Conservation (phyloP, 2,797 vertebrate genomes). For the Parauchenoglanis ngamensis region DNA sequence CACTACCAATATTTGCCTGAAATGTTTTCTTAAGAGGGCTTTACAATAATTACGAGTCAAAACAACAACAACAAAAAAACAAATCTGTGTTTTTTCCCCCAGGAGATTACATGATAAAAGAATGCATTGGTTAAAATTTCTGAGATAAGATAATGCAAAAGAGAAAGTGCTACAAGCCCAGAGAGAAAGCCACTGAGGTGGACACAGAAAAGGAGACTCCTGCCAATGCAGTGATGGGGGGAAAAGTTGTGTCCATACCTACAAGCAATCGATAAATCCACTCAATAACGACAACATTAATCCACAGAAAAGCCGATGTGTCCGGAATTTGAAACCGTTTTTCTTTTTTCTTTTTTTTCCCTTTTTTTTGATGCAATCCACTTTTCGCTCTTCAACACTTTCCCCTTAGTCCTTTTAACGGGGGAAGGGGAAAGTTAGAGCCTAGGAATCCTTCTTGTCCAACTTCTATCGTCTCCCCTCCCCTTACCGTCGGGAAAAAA, state of each 20-base stretch:
- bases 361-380: conserved; percentile 42
- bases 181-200: background rate
- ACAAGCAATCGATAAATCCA: conserved; percentile 64
- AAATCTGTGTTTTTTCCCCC: background rate
- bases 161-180: background rate
- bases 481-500: conserved; percentile 31
- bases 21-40: background rate
- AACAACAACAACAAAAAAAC: background rate
- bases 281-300: conserved; percentile 65
- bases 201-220: conserved; percentile 9
- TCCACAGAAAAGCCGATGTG: conserved; percentile 59
- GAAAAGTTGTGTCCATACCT: conserved; percentile 66
- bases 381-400: conserved; percentile 47
- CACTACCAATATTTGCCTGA: background rate
- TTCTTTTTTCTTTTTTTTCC: background rate
- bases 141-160: background rate
- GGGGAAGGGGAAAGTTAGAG: conserved; percentile 63
- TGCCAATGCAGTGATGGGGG: conserved; percentile 4
- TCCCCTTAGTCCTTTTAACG: conserved; percentile 58
- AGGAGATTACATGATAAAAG: background rate
- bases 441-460: conserved; percentile 60
- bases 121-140: background rate
- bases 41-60: background rate
- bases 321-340: conserved; percentile 2
- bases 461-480: conserved; percentile 70